These are phyloP conservation scores for Enchytraeus crypticus DNA, from an alignment of 2,888 invertebrate genomes.

Conservation along the genomic window DNA sequence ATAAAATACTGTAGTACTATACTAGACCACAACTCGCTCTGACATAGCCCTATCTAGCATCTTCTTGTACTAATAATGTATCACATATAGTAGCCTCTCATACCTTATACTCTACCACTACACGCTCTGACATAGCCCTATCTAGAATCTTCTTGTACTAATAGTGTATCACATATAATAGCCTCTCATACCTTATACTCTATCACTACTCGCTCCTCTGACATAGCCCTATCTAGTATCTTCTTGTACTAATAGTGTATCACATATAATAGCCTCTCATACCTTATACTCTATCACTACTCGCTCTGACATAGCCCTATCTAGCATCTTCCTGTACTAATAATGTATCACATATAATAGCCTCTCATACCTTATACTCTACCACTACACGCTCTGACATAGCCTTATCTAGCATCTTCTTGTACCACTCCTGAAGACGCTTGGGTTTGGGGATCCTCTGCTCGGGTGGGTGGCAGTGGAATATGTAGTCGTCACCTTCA, in stretches of 20 bases:
- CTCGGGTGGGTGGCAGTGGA: conserved; percentile 98
- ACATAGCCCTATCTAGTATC: too few relatives aligned
- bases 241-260: too few relatives aligned
- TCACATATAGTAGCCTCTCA: too few relatives aligned
- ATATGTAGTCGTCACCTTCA: conserved; percentile 99
- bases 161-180: too few relatives aligned
- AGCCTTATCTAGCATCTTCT: conserved; percentile 97
- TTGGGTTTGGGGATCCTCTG: conserved; percentile 99
- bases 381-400: conserved; percentile 90
- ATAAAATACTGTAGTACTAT: too few relatives aligned
- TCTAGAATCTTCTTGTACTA: conserved; percentile 99
- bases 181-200: too few relatives aligned
- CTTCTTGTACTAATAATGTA: conserved; percentile 99
- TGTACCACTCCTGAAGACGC: conserved; percentile 98
- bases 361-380: conserved; percentile 82
- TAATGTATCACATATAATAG: too few relatives aligned
- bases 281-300: conserved; percentile 96
- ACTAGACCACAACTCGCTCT: conserved; percentile 94
- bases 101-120: conserved; percentile 93
- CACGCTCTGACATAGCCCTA: conserved; percentile 85
- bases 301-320: conserved; percentile 89
- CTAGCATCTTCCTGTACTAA: conserved; percentile 99
- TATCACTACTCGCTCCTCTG: conserved; percentile 43
- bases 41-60: conserved; percentile 96
- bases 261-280: background rate